A percentile compares a stretch with the other conserved stretches of the same genome.
These are phyloP conservation scores for Sorex maritimensis DNA, from an alignment of 2,797 vertebrate genomes.

Conservation along the genomic window DNA sequence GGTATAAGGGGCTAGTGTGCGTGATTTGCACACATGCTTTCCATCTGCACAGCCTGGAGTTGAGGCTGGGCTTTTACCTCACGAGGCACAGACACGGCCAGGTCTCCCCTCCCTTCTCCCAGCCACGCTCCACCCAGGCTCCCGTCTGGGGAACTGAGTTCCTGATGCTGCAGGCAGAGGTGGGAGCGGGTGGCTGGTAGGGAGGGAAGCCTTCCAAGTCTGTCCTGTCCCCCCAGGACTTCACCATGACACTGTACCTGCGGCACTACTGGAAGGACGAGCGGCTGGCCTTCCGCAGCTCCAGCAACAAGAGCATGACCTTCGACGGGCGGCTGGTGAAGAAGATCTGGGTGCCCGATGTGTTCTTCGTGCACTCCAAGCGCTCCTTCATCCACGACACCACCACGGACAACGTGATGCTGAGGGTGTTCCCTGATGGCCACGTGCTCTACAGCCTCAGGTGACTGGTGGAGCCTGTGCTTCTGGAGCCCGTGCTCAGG, in stretches of 20 bases:
- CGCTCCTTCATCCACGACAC: conserved; percentile 98
- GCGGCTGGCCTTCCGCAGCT: conserved; percentile 95
- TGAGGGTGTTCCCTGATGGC: conserved; percentile 97
- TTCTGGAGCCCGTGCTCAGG: not conserved
- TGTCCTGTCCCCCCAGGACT: conserved; percentile 92
- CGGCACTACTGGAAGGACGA: conserved; percentile 99
- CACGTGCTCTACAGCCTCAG: conserved; percentile 98
- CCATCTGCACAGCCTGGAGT: not conserved
- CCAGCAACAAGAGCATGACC: conserved; percentile 98
- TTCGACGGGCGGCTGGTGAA: conserved; percentile 97
- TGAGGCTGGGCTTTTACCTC: not conserved
- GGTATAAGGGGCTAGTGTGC: too few relatives aligned
- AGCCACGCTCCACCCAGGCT: too few relatives aligned
- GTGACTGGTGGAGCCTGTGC: conserved; percentile 86
- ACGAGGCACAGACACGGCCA: not conserved
- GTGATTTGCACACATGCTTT: not conserved
- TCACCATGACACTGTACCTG: conserved; percentile 98
- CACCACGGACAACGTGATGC: conserved; percentile 98
- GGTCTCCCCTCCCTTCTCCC: not conserved
- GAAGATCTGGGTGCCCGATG: conserved; percentile 99
- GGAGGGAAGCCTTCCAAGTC: not conserved
- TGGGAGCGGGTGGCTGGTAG: not conserved
- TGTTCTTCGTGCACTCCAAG: conserved; percentile 99
- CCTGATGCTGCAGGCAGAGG: not conserved
- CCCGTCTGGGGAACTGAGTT: not conserved